phyloP scores from a whole-genome alignment of 1,140 invertebrate species.

The Sycophila sp. region DNA sequence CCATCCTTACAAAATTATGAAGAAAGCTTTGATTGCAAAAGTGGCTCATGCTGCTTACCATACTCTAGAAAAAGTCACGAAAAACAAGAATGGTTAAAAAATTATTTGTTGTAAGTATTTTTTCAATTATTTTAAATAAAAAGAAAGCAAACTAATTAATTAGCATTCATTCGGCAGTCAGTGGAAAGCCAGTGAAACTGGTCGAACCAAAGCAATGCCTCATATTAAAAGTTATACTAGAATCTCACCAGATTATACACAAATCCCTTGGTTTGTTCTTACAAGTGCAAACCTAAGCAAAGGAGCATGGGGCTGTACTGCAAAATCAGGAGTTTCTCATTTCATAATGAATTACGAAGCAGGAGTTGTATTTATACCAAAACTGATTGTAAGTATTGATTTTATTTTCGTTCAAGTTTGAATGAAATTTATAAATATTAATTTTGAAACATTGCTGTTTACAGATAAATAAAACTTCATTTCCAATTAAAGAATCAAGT shows the following conservation, averaged over 20 bases:
- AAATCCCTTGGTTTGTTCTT: conserved; percentile 83
- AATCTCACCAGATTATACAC: conserved; percentile 73
- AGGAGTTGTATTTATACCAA: conserved; percentile 89
- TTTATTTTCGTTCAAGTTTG: too few relatives aligned
- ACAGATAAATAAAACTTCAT: conserved; percentile 56
- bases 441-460: conserved; percentile 38
- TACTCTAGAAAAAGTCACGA: conserved; percentile 81
- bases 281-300: conserved; percentile 96
- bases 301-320: conserved; percentile 88
- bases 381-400: conserved; percentile 76
- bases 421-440: background rate
- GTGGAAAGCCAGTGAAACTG: conserved; percentile 79
- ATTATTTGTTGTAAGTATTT: conserved; percentile 76
- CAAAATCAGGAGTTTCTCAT: conserved; percentile 70
- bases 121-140: conserved; percentile 25
- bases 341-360: conserved; percentile 90
- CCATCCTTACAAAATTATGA: conserved; percentile 83
- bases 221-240: conserved; percentile 94
- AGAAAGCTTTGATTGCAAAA: conserved; percentile 82
- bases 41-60: conserved; percentile 89
- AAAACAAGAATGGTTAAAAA: conserved; percentile 88
- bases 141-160: conserved; percentile 1
- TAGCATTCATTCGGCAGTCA: conserved; percentile 71
- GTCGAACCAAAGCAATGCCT: conserved; percentile 84
- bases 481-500: conserved; percentile 60